Evolutionary conservation across 1,140 invertebrate genomes (phyloP), one percentile per base, ranked within the genome.

Genomic region (Drosophila truncata): DNA sequence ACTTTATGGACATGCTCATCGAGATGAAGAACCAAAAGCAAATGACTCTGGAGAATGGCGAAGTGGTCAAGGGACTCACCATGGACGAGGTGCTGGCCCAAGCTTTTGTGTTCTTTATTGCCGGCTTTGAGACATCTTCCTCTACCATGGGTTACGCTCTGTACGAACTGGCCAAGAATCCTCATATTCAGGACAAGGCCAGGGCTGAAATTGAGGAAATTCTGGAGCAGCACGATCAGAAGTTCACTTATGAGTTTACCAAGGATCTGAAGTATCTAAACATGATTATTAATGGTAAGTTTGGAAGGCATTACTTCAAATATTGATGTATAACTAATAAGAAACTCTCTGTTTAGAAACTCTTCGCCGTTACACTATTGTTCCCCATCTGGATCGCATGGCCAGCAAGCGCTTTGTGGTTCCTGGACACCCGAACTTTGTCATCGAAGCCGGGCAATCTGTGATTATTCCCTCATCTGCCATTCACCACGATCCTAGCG

Each of bases 121-220:
- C 95, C 39, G 95, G 95, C n/a, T 96, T 94, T 78, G 96, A 96
- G 61, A 95, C 95, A 0, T 94, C 95, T 3, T 93, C 95, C 7
- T 93, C 93, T 3, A 93, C 94, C 1, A 93, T 96, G 65, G 84
- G 93, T 0, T 95, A 93, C 72, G 82, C 93, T 0, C 63, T 95
- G 0, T 95, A 95, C 72, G 94, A 95, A 61, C 83, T 96, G 59
- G 95, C 95, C 0, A 64, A 92, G n/a, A 91, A 96, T 80, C 94
- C 94, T 44, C 93, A 95, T 1, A 83, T 95, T 2, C 96, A 96
- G 72, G 92, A 95, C 10, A 94, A 93, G 75, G 62, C 95, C 2
- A 80, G 94, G 18, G 82, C 94, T 37, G 95, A 96, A 92, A 93
- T 97, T 4, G 73, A 93, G 10, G 78, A 93, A 14, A 91, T 94